A percentile compares a stretch with the other conserved stretches of the same genome.
Evolutionary conservation across 64 coral and sea anemone genomes (phyloP).

Genomic region (Orbicella faveolata): DNA sequence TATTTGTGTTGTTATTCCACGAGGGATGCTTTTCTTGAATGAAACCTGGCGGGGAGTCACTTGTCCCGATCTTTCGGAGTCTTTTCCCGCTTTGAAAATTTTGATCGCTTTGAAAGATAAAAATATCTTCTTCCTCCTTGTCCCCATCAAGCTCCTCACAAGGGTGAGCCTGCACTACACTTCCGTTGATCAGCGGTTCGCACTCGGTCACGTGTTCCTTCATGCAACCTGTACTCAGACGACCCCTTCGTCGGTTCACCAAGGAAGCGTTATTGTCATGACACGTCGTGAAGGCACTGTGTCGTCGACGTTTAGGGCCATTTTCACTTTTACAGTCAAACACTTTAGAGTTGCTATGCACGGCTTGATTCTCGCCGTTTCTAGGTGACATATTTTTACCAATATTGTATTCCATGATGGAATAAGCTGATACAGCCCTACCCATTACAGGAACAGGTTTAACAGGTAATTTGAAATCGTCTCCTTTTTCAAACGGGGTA

Average conservation of each 20-base stretch:
- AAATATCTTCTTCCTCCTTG: not conserved
- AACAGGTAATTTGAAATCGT: not conserved
- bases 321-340: not conserved
- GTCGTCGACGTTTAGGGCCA: not conserved
- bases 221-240: conserved; percentile 27
- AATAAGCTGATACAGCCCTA: not conserved
- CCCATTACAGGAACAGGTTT: conserved; percentile 25
- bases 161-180: not conserved
- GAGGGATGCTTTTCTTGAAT: not conserved
- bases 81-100: not conserved
- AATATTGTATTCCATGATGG: conserved; percentile 33
- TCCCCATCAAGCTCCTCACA: not conserved
- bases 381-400: not conserved
- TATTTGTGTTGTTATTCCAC: not conserved
- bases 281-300: conserved; percentile 15
- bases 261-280: not conserved
- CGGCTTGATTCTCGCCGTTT: not conserved
- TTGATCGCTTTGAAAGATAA: not conserved
- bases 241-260: not conserved
- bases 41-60: not conserved
- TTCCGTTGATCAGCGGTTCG: conserved; percentile 38
- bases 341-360: not conserved
- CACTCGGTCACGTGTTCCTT: conserved; percentile 4
- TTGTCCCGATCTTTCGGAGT: conserved; percentile 5
- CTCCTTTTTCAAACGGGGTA: not conserved